Conservation (phyloP, 2,797 vertebrate genomes). For the Otus scops region DNA sequence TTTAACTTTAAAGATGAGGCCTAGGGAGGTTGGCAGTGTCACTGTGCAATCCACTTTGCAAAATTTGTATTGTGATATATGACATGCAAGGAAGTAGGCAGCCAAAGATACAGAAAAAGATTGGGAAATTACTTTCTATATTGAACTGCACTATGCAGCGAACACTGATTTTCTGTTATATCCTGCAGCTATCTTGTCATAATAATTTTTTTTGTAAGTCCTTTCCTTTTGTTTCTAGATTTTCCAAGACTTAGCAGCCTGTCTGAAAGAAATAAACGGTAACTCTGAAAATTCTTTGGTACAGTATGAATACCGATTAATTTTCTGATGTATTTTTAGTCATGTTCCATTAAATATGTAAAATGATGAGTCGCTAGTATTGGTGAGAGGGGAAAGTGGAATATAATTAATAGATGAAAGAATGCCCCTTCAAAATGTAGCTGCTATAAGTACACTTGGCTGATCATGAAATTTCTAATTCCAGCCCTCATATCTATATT, state of each 20-base stretch:
- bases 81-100: neutral
- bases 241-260: constrained; percentile 30
- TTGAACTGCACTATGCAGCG: neutral
- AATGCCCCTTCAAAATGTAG: constrained; percentile 67
- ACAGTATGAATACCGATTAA: constrained; percentile 51
- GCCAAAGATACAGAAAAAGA: constrained; percentile 30
- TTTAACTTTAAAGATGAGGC: constrained; percentile 9
- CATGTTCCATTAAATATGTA: constrained; percentile 71
- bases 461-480: constrained; percentile 76
- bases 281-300: constrained; percentile 48
- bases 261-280: constrained; percentile 42
- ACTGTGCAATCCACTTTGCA: neutral
- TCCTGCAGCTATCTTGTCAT: constrained; percentile 39
- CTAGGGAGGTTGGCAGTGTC: neutral
- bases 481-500: constrained; percentile 62
- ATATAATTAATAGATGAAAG: constrained; percentile 73
- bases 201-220: constrained; percentile 34
- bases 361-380: constrained; percentile 68
- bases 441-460: constrained; percentile 68
- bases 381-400: constrained; percentile 52
- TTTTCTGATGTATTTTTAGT: constrained; percentile 71
- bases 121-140: constrained; percentile 32
- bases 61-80: constrained; percentile 21
- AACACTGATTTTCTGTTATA: constrained; percentile 40
- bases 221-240: constrained; percentile 48